Evolutionary conservation across 1,140 invertebrate species (phyloP), one percentile per base, ranked within the genome.

Genomic region (Microvelia longipes): DNA sequence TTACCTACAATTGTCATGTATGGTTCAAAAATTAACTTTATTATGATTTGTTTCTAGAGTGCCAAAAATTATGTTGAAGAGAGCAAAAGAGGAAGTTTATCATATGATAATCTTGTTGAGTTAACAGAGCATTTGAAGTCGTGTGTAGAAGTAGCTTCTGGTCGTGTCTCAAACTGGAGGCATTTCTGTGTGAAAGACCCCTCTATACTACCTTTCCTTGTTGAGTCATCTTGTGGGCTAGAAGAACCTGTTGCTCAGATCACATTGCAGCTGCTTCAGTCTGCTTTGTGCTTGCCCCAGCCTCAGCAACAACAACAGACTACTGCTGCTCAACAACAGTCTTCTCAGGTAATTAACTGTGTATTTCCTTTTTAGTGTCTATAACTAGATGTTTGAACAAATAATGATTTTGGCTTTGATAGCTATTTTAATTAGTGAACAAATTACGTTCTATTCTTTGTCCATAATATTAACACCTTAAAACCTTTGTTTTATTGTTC

Each of bases 101-200:
- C 90, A 0, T 98, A 98, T 76, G 93, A 97, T 78, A 88, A 90
- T 1, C 83, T 97, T 1, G 93, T 97, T 1, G 90, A 92, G 71
- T 82, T 98, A 24, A 94, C 97, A 74, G 96, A 98, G 78, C 94
- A 98, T 82, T 80, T 98, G 66, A 97, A 96, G 81, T 89, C 90
- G 24, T 96, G 94, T 75, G 86, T 91, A 68, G 96, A 98, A 78
- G 93, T 98, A 71, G 93, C 94, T 26, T 87, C 88, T 19, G 88
- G 87, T 73, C 86, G 94, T n/a, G 93, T 92, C 0, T 86, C 89
- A 69, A 98, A 98, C 81, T 98, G 96, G 96, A 94, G 98, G 79
- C 85, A 89, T 75, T 95, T 93, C 79, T 98, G 94, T 77, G 79
- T 88, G 14, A 83, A 85, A 28, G 87, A 92, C 72, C 83, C 89